A percentile compares a stretch with the other conserved stretches of the same genome.
These are phyloP conservation scores for Grammomys surdaster DNA, from an alignment of 2,113 vertebrate genomes.

Conservation along the genomic window DNA sequence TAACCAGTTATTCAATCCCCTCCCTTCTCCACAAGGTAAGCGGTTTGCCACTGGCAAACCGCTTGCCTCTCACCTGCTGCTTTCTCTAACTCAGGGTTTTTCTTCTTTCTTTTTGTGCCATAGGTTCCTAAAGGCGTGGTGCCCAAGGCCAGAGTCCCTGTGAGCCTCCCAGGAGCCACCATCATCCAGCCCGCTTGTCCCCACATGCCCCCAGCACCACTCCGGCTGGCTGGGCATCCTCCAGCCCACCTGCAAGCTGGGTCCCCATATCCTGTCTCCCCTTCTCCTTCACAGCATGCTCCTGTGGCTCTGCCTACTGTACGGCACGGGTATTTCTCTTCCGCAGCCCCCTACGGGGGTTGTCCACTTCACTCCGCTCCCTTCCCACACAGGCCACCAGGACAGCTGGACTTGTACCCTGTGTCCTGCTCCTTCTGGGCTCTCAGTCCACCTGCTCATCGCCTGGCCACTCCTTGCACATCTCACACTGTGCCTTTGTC, in stretches of 20 bases:
- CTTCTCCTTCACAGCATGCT: slow-evolving; percentile 77
- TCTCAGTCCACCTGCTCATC: slow-evolving; percentile 58
- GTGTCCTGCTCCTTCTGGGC: neutral
- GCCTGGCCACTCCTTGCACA: slow-evolving; percentile 9
- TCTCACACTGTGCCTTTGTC: slow-evolving; percentile 84
- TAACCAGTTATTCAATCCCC: neutral
- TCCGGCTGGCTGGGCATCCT: neutral
- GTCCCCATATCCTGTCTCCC: neutral
- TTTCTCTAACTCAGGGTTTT: slow-evolving; percentile 73
- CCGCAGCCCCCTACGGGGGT: neutral
- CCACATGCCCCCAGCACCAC: slow-evolving; percentile 75
- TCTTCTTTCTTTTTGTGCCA: slow-evolving; percentile 88
- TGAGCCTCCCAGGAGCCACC: slow-evolving; percentile 90
- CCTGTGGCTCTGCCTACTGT: slow-evolving; percentile 53
- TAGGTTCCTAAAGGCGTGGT: slow-evolving; percentile 96
- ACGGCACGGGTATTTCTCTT: neutral
- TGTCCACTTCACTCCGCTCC: neutral
- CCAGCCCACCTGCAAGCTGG: neutral
- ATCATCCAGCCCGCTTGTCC: slow-evolving; percentile 79
- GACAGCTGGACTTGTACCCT: neutral
- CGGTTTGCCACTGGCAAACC: neutral
- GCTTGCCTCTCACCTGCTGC: neutral
- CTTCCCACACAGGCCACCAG: neutral
- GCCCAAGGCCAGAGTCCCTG: slow-evolving; percentile 88
- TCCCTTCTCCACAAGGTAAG: neutral